A percentile compares a stretch with the other conserved stretches of the same genome.
phyloP scores from a whole-genome alignment of 2,888 invertebrate species.

The Brachypterus glaber region DNA sequence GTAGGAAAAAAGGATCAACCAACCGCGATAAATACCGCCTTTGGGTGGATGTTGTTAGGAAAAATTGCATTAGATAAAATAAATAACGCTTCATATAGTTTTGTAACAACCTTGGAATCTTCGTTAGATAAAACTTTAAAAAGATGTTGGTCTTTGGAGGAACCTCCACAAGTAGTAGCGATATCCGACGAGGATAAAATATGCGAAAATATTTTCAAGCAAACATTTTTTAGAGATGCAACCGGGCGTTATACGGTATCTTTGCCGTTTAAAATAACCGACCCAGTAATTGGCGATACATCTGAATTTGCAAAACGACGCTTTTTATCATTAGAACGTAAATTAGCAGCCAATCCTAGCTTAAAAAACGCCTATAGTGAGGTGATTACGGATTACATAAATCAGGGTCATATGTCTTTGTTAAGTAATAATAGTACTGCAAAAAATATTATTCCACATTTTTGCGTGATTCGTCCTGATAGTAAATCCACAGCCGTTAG shows the following conservation, averaged over 20 bases:
- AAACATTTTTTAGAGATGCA: neutral
- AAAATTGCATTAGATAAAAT: neutral
- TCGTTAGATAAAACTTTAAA: neutral
- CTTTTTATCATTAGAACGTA: no score
- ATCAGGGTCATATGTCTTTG: neutral
- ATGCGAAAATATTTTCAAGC: no score
- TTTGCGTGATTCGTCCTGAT: neutral
- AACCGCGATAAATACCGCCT: no score
- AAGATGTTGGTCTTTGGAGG: neutral
- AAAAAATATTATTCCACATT: neutral
- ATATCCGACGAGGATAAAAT: neutral
- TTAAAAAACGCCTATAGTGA: no score
- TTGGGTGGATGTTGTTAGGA: no score
- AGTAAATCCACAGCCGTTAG: no score
- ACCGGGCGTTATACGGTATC: neutral
- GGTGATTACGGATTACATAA: neutral
- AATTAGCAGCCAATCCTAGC: no score
- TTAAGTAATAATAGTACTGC: no score
- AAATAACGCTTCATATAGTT: neutral
- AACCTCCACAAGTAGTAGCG: neutral
- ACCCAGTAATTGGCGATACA: neutral
- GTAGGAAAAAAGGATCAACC: no score
- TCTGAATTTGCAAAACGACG: neutral
- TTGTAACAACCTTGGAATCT: neutral
- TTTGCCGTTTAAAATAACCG: neutral